A percentile compares a stretch with the other conserved stretches of the same genome.
phyloP scores from a whole-genome alignment of 1,140 invertebrate genomes.

The Leguminivora glycinivorella region DNA sequence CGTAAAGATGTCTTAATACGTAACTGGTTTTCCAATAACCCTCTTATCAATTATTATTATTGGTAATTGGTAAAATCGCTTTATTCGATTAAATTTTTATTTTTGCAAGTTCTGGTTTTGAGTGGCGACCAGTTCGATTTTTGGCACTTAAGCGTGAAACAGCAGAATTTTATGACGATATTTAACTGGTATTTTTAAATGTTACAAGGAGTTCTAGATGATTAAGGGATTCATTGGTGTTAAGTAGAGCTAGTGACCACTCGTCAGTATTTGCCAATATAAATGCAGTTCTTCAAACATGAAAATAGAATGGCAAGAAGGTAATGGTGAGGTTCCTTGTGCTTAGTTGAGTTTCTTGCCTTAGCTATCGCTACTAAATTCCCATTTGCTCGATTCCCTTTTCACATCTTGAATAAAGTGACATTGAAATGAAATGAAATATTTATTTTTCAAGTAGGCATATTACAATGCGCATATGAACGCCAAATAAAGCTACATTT shows the following conservation, averaged over 20 bases:
- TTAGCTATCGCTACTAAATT: too few species aligned
- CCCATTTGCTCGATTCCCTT: too few species aligned
- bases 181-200: neutral
- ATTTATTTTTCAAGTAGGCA: too few species aligned
- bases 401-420: too few species aligned
- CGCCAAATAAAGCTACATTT: too few species aligned
- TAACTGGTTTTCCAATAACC: neutral
- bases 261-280: too few species aligned
- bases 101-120: slow-evolving; percentile 15
- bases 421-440: too few species aligned
- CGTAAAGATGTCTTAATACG: neutral
- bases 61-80: neutral
- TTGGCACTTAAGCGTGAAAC: neutral
- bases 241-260: neutral
- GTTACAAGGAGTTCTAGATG: neutral
- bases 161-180: neutral
- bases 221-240: neutral
- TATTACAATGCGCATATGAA: too few species aligned
- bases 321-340: too few species aligned
- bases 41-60: slow-evolving; percentile 9
- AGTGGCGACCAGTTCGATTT: neutral
- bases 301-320: too few species aligned
- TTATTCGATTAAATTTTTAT: slow-evolving; percentile 18
- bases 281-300: too few species aligned
- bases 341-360: too few species aligned